These are phyloP conservation scores for Crocallis elinguaria DNA, from an alignment of 2,888 invertebrate genomes.

Conservation along the genomic window DNA sequence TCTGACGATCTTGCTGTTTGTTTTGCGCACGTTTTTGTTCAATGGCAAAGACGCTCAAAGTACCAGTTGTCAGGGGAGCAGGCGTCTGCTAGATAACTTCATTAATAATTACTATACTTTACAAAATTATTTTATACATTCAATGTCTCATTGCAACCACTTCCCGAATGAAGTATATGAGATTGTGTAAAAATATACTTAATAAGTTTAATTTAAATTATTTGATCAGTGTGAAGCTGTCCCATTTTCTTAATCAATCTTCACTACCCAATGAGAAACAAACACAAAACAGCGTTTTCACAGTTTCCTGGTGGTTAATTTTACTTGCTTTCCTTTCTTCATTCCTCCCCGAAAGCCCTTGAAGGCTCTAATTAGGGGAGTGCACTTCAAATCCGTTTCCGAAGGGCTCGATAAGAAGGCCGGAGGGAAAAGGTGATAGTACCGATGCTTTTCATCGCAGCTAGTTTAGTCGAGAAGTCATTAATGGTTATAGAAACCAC, in stretches of 20 bases:
- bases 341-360: slow-evolving; percentile 12
- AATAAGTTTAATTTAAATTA: too few relatives aligned
- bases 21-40: too few relatives aligned
- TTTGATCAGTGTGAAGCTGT: neutral
- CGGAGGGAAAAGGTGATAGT: slow-evolving; percentile 40
- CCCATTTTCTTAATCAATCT: slow-evolving; percentile 1
- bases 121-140: too few relatives aligned
- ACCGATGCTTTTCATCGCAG: slow-evolving; percentile 21
- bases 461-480: slow-evolving; percentile 24
- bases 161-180: too few relatives aligned
- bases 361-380: slow-evolving; percentile 42
- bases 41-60: too few relatives aligned
- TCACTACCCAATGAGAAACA: slow-evolving; percentile 5
- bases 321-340: slow-evolving; percentile 21
- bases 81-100: too few relatives aligned
- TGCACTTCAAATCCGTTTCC: slow-evolving; percentile 40
- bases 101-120: too few relatives aligned
- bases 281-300: slow-evolving; percentile 20
- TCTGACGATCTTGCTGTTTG: too few relatives aligned
- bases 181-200: too few relatives aligned
- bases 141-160: too few relatives aligned
- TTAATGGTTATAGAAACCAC: slow-evolving; percentile 26
- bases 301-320: slow-evolving; percentile 31
- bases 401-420: slow-evolving; percentile 31
- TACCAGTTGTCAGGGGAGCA: too few relatives aligned